Base-by-base conservation (phyloP, 2,888 invertebrate genomes). In the Cryptocheilus praepositus region DNA sequence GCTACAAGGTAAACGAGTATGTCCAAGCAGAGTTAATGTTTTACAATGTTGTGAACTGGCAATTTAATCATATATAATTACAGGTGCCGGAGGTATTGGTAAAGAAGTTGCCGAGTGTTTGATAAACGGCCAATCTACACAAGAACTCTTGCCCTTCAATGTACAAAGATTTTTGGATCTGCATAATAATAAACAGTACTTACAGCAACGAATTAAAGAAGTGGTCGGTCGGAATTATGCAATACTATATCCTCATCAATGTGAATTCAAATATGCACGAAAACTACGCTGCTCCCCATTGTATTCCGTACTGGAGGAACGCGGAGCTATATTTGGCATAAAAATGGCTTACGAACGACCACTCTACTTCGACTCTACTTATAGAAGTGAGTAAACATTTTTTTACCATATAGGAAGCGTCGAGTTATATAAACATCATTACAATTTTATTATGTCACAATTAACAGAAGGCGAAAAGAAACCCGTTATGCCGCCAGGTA, bases 301-400 rank as follows among this genome's bases (percentile, higher is more conserved):
- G n/a, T 93, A 93, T 84, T 92, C 93, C 53, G 91, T 93, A 16
- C 88, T 93, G 64, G 92, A 93, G 86, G 91, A 91, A 62, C 89
- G 91, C 64, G 93, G 93, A 0, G 93, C 93, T 11, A 91, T 93
- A 53, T 94, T 93, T 87, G 93, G 93, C 15, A 92, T 93, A 58
- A 91, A 92, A 84, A 93, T 93, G 92, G 93, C 93, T 15, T 94
- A 93, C 80, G 93, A 94, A 83, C 88, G 93, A 76, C 92, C 93
- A n/a, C 88, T 94, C 55, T 94, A 93, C 84, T 94, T 93, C 83
- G 91, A 93, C 81, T 89, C 91, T 5, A 89, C 90, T 56, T 91
- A 91, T 73, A 89, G 89, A 88, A 89, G 92, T 91, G 88, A 70
- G 67, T 43, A 46, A 49, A 59, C 46, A 43, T 58, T 21, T 36